Percentiles rank a stretch among this genome's conserved stretches.
phyloP scores from a whole-genome alignment of 2,888 invertebrate species.

The Drosophila monieri region DNA sequence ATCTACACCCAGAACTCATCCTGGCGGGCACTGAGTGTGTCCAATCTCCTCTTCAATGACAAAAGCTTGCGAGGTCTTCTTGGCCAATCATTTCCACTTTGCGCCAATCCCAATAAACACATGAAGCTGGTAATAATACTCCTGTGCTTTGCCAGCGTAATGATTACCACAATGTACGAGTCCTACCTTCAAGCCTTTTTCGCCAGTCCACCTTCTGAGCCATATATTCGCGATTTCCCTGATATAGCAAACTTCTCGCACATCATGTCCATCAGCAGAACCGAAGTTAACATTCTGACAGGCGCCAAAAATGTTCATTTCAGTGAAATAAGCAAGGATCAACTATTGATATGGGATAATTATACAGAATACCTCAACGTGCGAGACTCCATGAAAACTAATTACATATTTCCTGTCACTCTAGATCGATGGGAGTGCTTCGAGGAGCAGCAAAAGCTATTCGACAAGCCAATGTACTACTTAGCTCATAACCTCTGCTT shows the following conservation, averaged over 20 bases:
- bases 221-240: slow-evolving; percentile 3
- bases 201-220: slow-evolving; percentile 37
- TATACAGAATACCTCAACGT: slow-evolving; percentile 7
- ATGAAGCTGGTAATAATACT: slow-evolving; percentile 53
- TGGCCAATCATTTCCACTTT: slow-evolving; percentile 60
- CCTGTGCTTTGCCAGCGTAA: slow-evolving; percentile 59
- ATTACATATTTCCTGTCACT: slow-evolving; percentile 47
- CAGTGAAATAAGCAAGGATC: background rate
- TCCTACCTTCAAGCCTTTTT: slow-evolving; percentile 56
- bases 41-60: slow-evolving; percentile 61
- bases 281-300: slow-evolving; percentile 8
- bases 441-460: slow-evolving; percentile 54
- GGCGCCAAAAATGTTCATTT: slow-evolving; percentile 4
- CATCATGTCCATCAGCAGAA: slow-evolving; percentile 8
- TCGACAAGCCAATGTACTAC: slow-evolving; percentile 49
- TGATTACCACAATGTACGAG: slow-evolving; percentile 66
- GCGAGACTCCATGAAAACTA: slow-evolving; percentile 48
- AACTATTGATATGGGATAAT: background rate
- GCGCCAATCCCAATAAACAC: slow-evolving; percentile 10
- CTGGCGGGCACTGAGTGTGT: slow-evolving; percentile 41
- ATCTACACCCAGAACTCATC: slow-evolving; percentile 48
- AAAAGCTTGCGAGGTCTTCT: slow-evolving; percentile 61
- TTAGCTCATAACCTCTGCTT: slow-evolving; percentile 52
- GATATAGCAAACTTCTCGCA: background rate
- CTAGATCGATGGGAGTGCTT: slow-evolving; percentile 48